Conservation (phyloP, 35 echinoderm and acorn worm genomes). For the Patiria miniata region DNA sequence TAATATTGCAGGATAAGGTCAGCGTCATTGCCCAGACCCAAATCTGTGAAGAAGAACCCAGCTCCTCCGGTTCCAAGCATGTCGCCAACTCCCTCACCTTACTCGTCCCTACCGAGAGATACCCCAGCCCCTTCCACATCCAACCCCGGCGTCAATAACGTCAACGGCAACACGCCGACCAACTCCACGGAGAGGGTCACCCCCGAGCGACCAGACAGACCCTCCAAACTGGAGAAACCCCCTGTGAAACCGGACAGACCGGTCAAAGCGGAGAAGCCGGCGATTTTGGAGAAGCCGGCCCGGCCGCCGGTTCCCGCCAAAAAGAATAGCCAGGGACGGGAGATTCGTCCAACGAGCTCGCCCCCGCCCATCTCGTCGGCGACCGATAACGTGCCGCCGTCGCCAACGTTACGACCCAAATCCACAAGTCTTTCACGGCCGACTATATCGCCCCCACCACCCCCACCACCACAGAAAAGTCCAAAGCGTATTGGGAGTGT, state of each 20-base stretch:
- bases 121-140: background rate
- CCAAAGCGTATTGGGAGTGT: background rate
- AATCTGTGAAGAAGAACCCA: background rate
- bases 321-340: background rate
- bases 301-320: slow-evolving; percentile 9
- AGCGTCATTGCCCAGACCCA: background rate
- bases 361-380: background rate
- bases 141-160: background rate
- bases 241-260: background rate
- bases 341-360: background rate
- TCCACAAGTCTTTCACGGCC: slow-evolving; percentile 10
- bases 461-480: slow-evolving; percentile 4
- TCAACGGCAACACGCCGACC: background rate
- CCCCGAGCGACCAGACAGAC: background rate
- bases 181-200: background rate
- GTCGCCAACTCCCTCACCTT: background rate
- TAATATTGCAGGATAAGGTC: background rate
- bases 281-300: background rate
- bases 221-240: background rate
- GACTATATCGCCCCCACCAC: slow-evolving; percentile 1
- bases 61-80: background rate
- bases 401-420: slow-evolving; percentile 4
- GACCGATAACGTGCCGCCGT: background rate
- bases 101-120: background rate
- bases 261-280: background rate